These are phyloP conservation scores for Drosophila pallidifrons DNA, from an alignment of 1,140 invertebrate species.

Conservation along the genomic window DNA sequence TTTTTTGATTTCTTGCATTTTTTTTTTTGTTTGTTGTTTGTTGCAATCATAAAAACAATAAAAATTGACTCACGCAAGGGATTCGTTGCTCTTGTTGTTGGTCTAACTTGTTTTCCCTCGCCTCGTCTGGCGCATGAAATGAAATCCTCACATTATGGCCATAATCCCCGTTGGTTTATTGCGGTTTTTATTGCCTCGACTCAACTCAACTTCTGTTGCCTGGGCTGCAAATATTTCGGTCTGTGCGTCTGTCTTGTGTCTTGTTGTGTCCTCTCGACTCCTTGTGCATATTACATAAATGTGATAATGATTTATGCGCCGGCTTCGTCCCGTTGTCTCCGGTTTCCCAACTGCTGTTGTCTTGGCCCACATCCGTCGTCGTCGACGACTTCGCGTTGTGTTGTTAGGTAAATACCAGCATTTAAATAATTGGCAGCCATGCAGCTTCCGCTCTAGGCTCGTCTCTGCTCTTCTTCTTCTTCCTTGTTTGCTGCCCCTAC, in stretches of 20 bases:
- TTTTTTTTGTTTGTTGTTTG: constrained; percentile 7
- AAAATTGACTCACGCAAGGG: constrained; percentile 49
- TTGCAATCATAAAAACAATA: constrained; percentile 77
- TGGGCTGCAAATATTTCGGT: constrained; percentile 62
- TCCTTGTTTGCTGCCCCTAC: background rate
- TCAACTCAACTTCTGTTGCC: constrained; percentile 6
- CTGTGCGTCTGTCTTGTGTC: constrained; percentile 29
- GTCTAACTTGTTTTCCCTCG: constrained; percentile 44
- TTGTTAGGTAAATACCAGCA: constrained; percentile 80
- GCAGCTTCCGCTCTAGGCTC: constrained; percentile 67
- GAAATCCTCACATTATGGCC: constrained; percentile 76
- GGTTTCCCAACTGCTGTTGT: constrained; percentile 18
- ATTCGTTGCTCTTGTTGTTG: constrained; percentile 24
- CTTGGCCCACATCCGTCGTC: constrained; percentile 73
- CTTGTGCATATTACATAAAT: constrained; percentile 75
- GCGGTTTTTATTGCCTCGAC: constrained; percentile 75
- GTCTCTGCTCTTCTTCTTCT: background rate
- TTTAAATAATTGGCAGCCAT: constrained; percentile 80
- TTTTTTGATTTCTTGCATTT: constrained; percentile 79
- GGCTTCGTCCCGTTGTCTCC: constrained; percentile 2
- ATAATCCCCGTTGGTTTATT: constrained; percentile 81
- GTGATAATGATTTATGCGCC: constrained; percentile 80
- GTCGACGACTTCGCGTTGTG: constrained; percentile 20
- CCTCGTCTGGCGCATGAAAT: background rate
- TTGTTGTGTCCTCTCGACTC: constrained; percentile 20